Conservation (phyloP, 2,113 vertebrate species). For the Pelvicachromis taeniatus region DNA sequence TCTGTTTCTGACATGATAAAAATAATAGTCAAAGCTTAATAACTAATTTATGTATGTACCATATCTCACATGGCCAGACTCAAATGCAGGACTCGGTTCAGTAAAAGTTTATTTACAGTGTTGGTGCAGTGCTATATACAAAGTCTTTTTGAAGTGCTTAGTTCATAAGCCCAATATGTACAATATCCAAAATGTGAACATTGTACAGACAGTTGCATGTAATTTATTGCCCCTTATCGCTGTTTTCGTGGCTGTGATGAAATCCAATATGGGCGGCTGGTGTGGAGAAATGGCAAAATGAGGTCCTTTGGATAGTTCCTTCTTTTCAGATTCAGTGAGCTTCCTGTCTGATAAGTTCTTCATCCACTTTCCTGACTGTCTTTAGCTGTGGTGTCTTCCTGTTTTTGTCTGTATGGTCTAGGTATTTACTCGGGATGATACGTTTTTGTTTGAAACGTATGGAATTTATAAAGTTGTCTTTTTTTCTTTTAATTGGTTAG, state of each 20-base stretch:
- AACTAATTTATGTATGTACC: not conserved
- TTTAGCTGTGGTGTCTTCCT: not conserved
- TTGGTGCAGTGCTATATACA: no score
- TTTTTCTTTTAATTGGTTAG: fast-evolving
- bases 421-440: fast-evolving
- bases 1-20: not conserved
- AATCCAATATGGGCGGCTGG: not conserved
- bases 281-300: not conserved
- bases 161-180: not conserved
- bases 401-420: not conserved
- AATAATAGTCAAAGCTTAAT: not conserved
- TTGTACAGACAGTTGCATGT: not conserved
- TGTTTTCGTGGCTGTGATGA: not conserved
- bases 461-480: not conserved
- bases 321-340: not conserved
- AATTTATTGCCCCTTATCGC: not conserved
- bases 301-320: not conserved
- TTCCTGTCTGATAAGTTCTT: not conserved
- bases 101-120: not conserved
- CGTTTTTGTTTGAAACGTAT: fast-evolving
- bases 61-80: not conserved
- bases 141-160: no score
- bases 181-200: not conserved
- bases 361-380: not conserved
- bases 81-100: not conserved